phyloP scores from a whole-genome alignment of 2,113 vertebrate genomes.

The Malurus elegans region DNA sequence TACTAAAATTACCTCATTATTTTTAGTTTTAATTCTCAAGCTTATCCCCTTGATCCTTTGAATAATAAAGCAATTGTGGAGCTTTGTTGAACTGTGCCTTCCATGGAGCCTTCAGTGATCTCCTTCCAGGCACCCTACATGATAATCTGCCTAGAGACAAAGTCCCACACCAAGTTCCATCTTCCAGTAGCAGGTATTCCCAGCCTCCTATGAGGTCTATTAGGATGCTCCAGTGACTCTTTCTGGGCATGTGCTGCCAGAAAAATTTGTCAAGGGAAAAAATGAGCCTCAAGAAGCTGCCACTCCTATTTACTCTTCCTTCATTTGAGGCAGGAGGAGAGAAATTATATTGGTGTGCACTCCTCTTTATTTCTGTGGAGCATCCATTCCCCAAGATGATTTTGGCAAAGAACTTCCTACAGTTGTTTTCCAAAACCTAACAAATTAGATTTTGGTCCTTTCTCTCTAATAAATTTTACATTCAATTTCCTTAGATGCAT shows the following conservation, averaged over 20 bases:
- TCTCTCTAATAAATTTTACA: background rate
- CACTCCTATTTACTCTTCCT: background rate
- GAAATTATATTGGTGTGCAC: background rate
- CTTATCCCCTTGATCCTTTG: background rate
- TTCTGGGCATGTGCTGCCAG: background rate
- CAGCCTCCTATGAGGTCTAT: background rate
- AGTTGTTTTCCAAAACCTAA: background rate
- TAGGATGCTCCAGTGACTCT: background rate
- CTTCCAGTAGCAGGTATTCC: background rate
- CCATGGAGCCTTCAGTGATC: background rate
- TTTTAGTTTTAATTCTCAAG: background rate
- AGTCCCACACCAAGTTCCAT: background rate
- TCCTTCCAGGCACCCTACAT: background rate
- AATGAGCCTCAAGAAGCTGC: background rate
- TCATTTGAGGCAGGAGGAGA: background rate
- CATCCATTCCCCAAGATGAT: background rate
- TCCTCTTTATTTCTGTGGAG: background rate
- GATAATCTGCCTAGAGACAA: background rate
- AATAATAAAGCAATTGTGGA: background rate
- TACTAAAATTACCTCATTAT: background rate
- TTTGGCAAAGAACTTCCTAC: background rate
- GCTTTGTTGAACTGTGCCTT: background rate
- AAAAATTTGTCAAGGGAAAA: background rate
- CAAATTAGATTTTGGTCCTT: background rate
- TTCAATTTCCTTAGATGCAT: background rate